Evolutionary conservation across 2,113 vertebrate species (phyloP).

Genomic region (Sterrhoptilus dennistouni): DNA sequence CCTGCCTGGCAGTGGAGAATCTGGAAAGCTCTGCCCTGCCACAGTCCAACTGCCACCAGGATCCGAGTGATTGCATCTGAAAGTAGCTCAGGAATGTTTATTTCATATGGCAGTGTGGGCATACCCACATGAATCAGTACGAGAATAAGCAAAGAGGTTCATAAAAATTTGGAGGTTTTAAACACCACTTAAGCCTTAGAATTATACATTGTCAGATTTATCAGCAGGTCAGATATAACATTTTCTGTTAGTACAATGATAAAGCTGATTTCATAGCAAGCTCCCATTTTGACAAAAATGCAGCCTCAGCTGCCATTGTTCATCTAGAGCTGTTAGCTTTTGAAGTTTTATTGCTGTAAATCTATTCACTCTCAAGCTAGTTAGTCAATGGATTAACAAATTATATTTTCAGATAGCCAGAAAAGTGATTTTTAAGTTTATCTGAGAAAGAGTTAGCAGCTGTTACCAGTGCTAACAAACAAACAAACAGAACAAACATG

Average conservation of each 20-base stretch:
- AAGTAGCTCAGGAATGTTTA: neutral
- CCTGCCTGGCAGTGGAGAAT: neutral
- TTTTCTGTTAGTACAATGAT: neutral
- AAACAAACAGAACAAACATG: neutral
- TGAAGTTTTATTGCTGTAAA: neutral
- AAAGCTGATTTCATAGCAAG: neutral
- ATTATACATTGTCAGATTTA: neutral
- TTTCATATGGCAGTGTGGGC: neutral
- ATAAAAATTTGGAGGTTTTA: neutral
- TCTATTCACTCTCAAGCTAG: neutral
- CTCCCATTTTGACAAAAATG: neutral
- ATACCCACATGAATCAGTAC: neutral
- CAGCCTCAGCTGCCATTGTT: neutral
- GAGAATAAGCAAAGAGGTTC: neutral
- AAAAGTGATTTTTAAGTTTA: neutral
- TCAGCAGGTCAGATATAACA: neutral
- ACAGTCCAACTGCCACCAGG: neutral
- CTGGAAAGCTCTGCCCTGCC: neutral
- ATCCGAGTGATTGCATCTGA: neutral
- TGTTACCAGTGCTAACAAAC: neutral
- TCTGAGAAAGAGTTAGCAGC: neutral
- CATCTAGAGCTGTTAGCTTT: neutral
- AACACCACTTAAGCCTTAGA: neutral
- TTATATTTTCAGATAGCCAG: neutral
- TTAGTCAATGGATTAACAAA: neutral